These are phyloP conservation scores for Paradisaea rubra DNA, from an alignment of 2,113 vertebrate species.

Conservation along the genomic window DNA sequence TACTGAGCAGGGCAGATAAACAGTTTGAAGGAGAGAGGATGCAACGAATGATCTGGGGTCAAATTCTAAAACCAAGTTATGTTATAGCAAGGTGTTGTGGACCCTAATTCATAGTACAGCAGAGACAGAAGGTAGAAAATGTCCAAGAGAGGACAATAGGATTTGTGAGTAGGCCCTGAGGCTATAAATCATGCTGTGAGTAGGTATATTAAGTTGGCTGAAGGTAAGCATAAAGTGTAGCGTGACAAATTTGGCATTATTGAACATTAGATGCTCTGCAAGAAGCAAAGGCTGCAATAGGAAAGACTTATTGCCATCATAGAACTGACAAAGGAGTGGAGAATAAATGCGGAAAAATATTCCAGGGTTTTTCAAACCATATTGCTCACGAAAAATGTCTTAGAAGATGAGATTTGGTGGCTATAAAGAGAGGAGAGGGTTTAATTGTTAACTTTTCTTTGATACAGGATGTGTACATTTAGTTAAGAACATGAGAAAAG, in stretches of 20 bases:
- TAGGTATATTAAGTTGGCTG: not conserved
- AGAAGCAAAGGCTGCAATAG: not conserved
- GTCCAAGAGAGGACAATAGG: not conserved
- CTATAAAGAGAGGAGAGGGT: not conserved
- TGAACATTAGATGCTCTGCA: not conserved
- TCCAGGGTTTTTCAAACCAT: not conserved
- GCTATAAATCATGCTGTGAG: not conserved
- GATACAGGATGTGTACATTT: not conserved
- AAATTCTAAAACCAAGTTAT: not conserved
- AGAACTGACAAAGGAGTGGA: not conserved
- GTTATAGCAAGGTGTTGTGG: not conserved
- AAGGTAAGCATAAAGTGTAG: not conserved
- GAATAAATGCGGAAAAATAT: not conserved
- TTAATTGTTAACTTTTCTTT: not conserved
- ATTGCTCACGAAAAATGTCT: not conserved
- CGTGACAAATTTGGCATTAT: not conserved
- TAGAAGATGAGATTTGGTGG: not conserved
- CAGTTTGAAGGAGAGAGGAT: not conserved
- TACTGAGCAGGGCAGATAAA: not conserved
- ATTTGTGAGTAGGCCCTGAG: not conserved
- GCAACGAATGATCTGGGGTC: not conserved
- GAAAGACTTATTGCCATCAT: not conserved
- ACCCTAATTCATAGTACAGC: not conserved
- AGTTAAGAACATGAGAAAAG: not conserved
- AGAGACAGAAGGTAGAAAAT: not conserved